A percentile compares a stretch with the other conserved stretches of the same genome.
These are phyloP conservation scores for Venturia canescens DNA, from an alignment of 1,140 invertebrate genomes.

Conservation along the genomic window DNA sequence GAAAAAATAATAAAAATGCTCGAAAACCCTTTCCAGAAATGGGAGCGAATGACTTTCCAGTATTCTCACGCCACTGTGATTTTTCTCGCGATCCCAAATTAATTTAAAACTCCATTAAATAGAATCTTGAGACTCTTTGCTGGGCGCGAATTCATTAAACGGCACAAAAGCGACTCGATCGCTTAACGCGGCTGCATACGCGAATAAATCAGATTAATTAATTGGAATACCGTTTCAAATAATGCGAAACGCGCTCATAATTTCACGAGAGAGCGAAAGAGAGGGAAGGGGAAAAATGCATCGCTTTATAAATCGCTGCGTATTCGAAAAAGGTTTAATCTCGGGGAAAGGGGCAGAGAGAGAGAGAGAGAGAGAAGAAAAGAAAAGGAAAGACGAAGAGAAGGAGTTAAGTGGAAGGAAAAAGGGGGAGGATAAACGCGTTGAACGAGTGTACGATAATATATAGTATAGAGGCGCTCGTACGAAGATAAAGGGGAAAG, in stretches of 20 bases:
- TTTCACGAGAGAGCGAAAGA: not conserved
- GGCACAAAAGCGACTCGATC: not conserved
- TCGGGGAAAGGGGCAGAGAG: not conserved
- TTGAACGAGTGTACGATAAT: conserved; percentile 16
- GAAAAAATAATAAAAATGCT: too few species aligned
- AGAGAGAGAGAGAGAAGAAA: not conserved
- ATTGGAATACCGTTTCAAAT: not conserved
- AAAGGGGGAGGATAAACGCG: conserved; percentile 6
- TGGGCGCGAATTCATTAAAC: conserved; percentile 10
- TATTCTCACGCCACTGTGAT: too few species aligned
- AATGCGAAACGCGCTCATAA: not conserved
- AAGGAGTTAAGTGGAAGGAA: conserved; percentile 12
- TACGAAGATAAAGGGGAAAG: not conserved
- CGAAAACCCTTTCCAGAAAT: too few species aligned
- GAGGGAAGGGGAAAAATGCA: not conserved
- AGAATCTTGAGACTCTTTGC: not conserved
- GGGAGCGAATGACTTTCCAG: too few species aligned
- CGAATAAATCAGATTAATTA: not conserved
- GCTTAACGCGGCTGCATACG: not conserved
- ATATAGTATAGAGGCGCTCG: not conserved
- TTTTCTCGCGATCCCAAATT: too few species aligned
- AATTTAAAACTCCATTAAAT: too few species aligned
- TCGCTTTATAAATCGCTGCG: not conserved
- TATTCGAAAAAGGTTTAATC: not conserved
- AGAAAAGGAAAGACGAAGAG: not conserved